Evolutionary conservation across 2,113 vertebrate genomes (phyloP).

Genomic region (Archocentrus centrarchus): DNA sequence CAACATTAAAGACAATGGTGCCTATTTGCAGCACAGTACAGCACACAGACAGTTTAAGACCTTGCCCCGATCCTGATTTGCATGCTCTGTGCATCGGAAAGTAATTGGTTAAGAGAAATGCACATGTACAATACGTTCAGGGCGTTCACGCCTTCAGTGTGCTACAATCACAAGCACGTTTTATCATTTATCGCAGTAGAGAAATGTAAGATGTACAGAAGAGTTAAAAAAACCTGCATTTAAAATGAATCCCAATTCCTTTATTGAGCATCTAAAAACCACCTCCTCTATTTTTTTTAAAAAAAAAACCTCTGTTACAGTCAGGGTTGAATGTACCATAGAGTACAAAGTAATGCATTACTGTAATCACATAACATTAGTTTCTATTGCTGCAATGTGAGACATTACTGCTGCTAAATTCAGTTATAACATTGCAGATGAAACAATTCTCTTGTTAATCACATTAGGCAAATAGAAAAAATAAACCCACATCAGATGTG

Average conservation of each 20-base stretch:
- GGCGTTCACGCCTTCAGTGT: slow-evolving; percentile 58
- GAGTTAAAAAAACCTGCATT: slow-evolving; percentile 20
- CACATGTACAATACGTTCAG: slow-evolving; percentile 55
- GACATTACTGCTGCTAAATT: not conserved
- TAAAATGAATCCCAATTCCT: slow-evolving; percentile 24
- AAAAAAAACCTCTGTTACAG: not conserved
- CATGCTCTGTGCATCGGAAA: slow-evolving; percentile 67
- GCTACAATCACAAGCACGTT: slow-evolving; percentile 66
- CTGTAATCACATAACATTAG: not conserved
- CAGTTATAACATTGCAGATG: not conserved
- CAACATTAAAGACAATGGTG: slow-evolving; percentile 46
- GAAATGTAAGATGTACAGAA: slow-evolving; percentile 37
- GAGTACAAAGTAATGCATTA: not conserved
- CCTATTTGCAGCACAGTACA: slow-evolving; percentile 58
- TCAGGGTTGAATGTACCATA: not conserved
- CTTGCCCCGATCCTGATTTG: slow-evolving; percentile 54
- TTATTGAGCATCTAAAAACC: slow-evolving; percentile 4
- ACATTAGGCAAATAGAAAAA: not conserved
- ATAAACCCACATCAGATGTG: not conserved
- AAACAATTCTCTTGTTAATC: not conserved
- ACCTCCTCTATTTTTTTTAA: not conserved
- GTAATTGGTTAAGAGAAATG: slow-evolving; percentile 33
- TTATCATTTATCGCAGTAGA: slow-evolving; percentile 23
- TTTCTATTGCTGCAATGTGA: not conserved
- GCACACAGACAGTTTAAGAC: slow-evolving; percentile 69